These are phyloP conservation scores for Cyrtodaria siliqua DNA, from an alignment of 2,888 invertebrate genomes.

Conservation along the genomic window DNA sequence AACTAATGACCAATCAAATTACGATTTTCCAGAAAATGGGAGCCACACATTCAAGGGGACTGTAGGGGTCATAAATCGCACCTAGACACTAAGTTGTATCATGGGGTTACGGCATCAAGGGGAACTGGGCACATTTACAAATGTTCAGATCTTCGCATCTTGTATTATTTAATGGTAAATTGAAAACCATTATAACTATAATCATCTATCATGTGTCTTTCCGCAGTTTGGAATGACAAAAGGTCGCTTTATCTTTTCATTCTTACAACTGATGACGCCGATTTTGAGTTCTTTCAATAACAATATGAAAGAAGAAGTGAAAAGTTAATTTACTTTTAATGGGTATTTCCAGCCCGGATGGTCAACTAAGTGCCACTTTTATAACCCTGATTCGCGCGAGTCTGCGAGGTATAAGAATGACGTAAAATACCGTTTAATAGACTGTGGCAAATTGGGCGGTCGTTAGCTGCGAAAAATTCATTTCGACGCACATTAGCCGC, in stretches of 20 bases:
- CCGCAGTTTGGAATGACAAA: background rate
- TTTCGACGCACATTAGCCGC: conserved; percentile 24
- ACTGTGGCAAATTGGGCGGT: conserved; percentile 34
- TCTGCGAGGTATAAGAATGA: conserved; percentile 4
- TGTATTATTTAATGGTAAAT: conserved; percentile 36
- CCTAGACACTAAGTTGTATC: conserved; percentile 1
- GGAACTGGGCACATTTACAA: background rate
- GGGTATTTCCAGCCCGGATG: conserved; percentile 26
- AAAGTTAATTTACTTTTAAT: conserved; percentile 40
- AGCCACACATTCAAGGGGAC: background rate
- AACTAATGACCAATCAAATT: conserved; percentile 40
- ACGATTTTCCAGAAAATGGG: conserved; percentile 10
- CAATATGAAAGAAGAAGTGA: too few relatives aligned
- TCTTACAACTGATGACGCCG: conserved; percentile 35
- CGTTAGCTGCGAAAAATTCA: conserved; percentile 39
- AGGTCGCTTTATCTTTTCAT: background rate
- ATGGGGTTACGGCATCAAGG: conserved; percentile 3
- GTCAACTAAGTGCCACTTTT: conserved; percentile 33
- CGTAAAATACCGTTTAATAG: conserved; percentile 21
- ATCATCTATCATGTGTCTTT: conserved; percentile 16
- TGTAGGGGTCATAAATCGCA: conserved; percentile 16
- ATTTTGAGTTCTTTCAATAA: conserved; percentile 11
- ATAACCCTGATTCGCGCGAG: conserved; percentile 1
- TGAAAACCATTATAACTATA: conserved; percentile 18
- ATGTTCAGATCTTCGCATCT: conserved; percentile 19